Evolutionary conservation across 2,797 vertebrate genomes (phyloP).

Genomic region (Ctenochaetus hawaiiensis): DNA sequence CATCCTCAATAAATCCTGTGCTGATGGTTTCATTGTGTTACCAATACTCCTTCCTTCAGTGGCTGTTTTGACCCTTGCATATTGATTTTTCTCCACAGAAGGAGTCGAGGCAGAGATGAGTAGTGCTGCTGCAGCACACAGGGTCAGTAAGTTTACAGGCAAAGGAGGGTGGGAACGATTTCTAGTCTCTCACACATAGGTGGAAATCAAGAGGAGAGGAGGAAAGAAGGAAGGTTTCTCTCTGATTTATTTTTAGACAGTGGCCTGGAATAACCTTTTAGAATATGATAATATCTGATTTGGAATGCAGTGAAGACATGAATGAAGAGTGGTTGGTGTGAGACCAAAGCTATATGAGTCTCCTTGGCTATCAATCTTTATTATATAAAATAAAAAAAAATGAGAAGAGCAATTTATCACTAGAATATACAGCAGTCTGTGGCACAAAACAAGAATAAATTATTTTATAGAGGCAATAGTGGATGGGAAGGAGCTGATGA

Average conservation of each 20-base stretch:
- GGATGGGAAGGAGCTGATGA: not conserved
- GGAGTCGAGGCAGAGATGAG: constrained; percentile 74
- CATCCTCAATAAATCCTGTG: constrained; percentile 52
- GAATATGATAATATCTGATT: constrained; percentile 33
- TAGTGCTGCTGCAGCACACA: constrained; percentile 67
- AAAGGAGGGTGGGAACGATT: constrained; percentile 58
- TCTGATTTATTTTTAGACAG: constrained; percentile 60
- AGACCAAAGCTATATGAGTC: not conserved
- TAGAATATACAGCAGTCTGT: not conserved
- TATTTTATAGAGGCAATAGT: not conserved
- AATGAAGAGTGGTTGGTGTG: not conserved
- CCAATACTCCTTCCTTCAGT: constrained; percentile 62
- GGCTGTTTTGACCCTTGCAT: constrained; percentile 72
- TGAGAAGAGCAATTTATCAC: too few relatives aligned
- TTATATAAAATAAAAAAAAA: too few relatives aligned
- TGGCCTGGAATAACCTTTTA: constrained; percentile 27
- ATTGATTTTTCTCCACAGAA: constrained; percentile 79
- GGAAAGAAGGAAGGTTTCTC: constrained; percentile 30
- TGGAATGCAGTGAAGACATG: not conserved
- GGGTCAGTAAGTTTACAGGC: constrained; percentile 78
- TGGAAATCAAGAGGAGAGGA: constrained; percentile 34
- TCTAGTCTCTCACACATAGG: constrained; percentile 27
- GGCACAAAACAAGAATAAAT: not conserved
- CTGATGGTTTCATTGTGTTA: constrained; percentile 70
- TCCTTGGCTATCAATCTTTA: not conserved